Evolutionary conservation across 2,113 vertebrate genomes (phyloP).

Genomic region (Hyaena hyaena): DNA sequence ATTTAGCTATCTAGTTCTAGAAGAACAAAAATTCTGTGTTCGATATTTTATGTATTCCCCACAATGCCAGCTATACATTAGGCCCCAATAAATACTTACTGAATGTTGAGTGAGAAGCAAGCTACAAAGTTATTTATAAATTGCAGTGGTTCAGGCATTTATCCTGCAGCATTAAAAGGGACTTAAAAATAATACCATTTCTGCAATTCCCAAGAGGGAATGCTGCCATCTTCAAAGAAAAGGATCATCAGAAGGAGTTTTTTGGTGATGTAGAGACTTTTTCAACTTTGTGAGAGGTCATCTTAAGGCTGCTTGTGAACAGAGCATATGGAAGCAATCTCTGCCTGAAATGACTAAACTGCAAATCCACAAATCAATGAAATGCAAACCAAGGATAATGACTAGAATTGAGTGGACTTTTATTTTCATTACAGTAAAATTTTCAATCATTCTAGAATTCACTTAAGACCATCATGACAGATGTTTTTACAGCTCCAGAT

Average conservation of each 20-base stretch:
- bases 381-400: constrained; percentile 5
- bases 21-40: neutral
- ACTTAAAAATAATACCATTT: constrained; percentile 26
- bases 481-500: constrained; percentile 25
- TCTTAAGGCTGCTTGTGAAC: neutral
- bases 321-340: neutral
- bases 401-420: neutral
- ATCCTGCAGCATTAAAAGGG: neutral
- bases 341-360: neutral
- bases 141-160: neutral
- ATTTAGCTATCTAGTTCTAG: neutral
- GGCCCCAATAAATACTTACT: neutral
- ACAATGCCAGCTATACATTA: neutral
- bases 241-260: neutral
- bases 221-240: neutral
- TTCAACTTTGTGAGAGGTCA: neutral
- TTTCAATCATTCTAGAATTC: constrained; percentile 64
- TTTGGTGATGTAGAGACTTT: neutral
- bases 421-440: constrained; percentile 36
- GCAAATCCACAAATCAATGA: neutral
- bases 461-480: constrained; percentile 46
- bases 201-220: constrained; percentile 6
- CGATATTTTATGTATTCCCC: neutral
- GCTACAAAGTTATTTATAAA: constrained; percentile 39
- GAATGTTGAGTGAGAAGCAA: neutral